phyloP scores from a whole-genome alignment of 2,797 vertebrate genomes.

The Melanitta fusca region DNA sequence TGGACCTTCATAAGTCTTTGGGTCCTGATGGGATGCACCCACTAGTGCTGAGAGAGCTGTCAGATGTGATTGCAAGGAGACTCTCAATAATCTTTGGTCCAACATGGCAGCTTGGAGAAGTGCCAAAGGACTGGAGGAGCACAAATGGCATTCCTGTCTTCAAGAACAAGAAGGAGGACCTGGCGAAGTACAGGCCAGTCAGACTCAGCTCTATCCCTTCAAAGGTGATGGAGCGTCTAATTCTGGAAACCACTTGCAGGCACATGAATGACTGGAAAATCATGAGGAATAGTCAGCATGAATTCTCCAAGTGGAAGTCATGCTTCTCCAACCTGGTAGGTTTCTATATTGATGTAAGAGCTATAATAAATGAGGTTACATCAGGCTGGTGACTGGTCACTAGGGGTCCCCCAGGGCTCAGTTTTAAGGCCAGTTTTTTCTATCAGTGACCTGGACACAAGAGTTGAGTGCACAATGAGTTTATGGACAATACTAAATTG shows the following conservation, averaged over 20 bases:
- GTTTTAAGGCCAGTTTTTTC: background rate
- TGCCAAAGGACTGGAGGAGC: background rate
- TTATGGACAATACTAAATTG: background rate
- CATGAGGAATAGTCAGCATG: background rate
- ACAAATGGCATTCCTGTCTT: background rate
- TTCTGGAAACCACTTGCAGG: background rate
- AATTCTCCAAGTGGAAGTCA: background rate
- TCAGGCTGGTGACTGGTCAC: background rate
- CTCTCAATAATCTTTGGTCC: background rate
- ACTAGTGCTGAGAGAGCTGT: background rate
- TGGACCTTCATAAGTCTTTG: background rate
- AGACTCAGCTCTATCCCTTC: background rate
- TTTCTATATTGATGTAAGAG: background rate
- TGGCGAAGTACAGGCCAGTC: background rate
- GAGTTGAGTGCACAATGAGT: background rate
- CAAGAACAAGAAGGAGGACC: background rate
- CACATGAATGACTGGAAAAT: background rate
- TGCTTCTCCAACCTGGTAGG: background rate
- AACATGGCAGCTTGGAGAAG: background rate
- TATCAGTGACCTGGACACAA: background rate
- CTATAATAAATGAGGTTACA: background rate
- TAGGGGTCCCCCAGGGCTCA: background rate
- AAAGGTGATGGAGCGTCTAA: background rate
- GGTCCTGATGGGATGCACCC: background rate
- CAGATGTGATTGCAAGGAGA: background rate